phyloP scores from a whole-genome alignment of 2,888 invertebrate species.

The Dione juno region DNA sequence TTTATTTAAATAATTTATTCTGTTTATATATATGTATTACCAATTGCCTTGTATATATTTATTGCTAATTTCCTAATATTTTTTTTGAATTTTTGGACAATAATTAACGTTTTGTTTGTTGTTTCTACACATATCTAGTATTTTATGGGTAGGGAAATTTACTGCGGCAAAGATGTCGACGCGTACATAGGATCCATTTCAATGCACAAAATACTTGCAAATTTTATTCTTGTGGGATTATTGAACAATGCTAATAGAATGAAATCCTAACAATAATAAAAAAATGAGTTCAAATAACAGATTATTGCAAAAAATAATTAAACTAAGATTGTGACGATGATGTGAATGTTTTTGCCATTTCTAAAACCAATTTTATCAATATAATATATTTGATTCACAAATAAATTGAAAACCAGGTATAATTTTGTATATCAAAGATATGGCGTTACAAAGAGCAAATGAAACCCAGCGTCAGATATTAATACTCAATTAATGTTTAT shows the following conservation, averaged over 20 bases:
- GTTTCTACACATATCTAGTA: neutral
- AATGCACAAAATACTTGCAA: no score
- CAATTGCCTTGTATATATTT: conserved; percentile 1
- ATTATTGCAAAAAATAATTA: neutral
- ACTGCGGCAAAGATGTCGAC: neutral
- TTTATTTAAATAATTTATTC: conserved; percentile 2
- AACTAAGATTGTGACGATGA: neutral
- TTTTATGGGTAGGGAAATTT: neutral
- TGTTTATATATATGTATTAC: conserved; percentile 9
- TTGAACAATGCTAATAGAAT: neutral
- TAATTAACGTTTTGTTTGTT: neutral
- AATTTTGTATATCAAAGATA: no score
- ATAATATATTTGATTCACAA: no score
- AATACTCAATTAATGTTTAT: no score
- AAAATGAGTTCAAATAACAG: neutral
- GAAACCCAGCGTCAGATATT: no score
- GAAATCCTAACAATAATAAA: neutral
- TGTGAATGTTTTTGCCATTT: neutral
- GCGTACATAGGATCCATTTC: no score
- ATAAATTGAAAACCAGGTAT: no score
- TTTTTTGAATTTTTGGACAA: neutral
- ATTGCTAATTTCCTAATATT: neutral
- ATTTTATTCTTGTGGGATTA: no score
- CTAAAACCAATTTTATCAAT: no score
- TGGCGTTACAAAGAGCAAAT: no score